phyloP scores from a whole-genome alignment of 2,888 invertebrate genomes.

The Brenthis daphne region DNA sequence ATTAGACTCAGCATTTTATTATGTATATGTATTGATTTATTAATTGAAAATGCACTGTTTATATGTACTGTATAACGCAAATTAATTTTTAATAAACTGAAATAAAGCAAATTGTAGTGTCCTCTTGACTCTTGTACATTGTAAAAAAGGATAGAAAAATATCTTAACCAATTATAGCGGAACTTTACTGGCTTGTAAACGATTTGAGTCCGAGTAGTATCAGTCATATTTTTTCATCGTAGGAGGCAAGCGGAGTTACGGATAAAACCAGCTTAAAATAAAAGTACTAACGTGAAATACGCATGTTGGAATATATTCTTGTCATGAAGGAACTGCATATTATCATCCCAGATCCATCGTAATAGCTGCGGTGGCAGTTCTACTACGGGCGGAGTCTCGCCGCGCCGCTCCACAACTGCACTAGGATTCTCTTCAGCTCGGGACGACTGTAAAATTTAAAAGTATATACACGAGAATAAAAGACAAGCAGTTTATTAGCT shows the following conservation, averaged over 20 bases:
- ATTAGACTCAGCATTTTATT: no score
- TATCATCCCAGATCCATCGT: slow-evolving; percentile 99
- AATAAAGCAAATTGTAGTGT: no score
- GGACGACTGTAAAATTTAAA: slow-evolving; percentile 55
- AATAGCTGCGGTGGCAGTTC: slow-evolving; percentile 91
- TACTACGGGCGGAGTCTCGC: slow-evolving; percentile 52
- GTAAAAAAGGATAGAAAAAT: no score
- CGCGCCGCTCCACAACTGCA: slow-evolving; percentile 52
- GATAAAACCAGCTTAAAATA: neutral
- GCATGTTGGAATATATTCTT: slow-evolving; percentile 98
- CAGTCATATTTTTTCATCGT: neutral
- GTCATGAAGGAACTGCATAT: slow-evolving; percentile 96
- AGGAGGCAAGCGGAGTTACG: neutral
- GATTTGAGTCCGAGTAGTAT: no score
- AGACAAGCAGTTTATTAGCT: no score
- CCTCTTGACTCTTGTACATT: no score
- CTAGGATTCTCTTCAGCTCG: slow-evolving; percentile 60
- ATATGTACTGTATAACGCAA: no score
- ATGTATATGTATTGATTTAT: no score
- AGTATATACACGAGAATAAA: neutral
- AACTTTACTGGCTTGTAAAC: no score
- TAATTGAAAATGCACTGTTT: no score
- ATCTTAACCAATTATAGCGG: no score
- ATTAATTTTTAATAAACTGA: no score
- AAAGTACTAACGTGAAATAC: slow-evolving; percentile 90